These are phyloP conservation scores for Cepaea hortensis DNA, from an alignment of 2,888 invertebrate genomes.

Conservation along the genomic window DNA sequence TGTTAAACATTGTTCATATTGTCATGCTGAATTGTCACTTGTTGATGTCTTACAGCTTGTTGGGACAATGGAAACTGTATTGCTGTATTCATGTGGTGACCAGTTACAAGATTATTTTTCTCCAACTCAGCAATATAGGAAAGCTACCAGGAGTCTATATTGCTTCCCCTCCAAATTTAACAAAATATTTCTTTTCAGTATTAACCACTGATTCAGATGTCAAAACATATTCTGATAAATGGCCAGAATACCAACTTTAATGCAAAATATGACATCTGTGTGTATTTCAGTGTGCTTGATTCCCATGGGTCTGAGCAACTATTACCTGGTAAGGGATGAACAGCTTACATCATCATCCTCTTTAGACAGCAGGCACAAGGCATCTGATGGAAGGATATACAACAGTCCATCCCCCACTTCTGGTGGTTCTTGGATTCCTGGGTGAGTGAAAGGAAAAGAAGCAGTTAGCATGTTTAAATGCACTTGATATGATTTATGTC, in stretches of 20 bases:
- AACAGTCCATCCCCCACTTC: constrained; percentile 45
- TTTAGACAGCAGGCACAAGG: constrained; percentile 47
- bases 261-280: neutral
- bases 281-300: constrained; percentile 59
- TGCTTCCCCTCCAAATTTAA: too few species aligned
- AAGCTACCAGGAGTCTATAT: too few species aligned
- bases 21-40: too few species aligned
- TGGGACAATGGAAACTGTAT: too few species aligned
- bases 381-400: constrained; percentile 61
- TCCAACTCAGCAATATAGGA: too few species aligned
- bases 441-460: constrained; percentile 50
- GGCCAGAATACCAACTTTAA: neutral
- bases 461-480: neutral
- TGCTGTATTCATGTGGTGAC: too few species aligned
- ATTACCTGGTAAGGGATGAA: constrained; percentile 55
- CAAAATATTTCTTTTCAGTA: too few species aligned
- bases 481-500: too few species aligned
- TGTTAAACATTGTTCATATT: too few species aligned
- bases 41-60: too few species aligned
- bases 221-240: neutral
- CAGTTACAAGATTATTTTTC: too few species aligned
- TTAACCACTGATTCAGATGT: too few species aligned
- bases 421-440: constrained; percentile 64
- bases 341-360: constrained; percentile 62
- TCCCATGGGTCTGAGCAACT: constrained; percentile 63